Percentiles rank a stretch among this genome's conserved stretches.
phyloP scores from a whole-genome alignment of 64 coral and sea anemone genomes.

The Actinia tenebrosa region DNA sequence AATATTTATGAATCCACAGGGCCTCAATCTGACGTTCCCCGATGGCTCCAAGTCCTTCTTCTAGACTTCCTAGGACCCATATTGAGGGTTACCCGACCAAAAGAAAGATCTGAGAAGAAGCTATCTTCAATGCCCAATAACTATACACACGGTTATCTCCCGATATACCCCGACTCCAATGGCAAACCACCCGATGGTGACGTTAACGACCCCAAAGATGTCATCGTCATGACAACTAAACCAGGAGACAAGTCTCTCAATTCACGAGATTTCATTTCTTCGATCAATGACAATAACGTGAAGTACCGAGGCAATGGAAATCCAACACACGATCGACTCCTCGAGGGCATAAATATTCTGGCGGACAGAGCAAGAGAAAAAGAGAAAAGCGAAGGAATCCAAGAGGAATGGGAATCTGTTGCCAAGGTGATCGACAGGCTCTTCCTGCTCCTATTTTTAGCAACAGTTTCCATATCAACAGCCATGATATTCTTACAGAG shows the following conservation, averaged over 20 bases:
- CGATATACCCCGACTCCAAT: conserved; percentile 68
- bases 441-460: conserved; percentile 85
- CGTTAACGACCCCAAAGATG: conserved; percentile 61
- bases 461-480: conserved; percentile 87
- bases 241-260: conserved; percentile 61
- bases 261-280: conserved; percentile 75
- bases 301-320: conserved; percentile 45
- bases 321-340: conserved; percentile 49
- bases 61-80: conserved; percentile 68
- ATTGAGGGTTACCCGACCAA: conserved; percentile 59
- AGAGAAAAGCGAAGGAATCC: conserved; percentile 74
- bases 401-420: conserved; percentile 90
- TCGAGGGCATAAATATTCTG: conserved; percentile 78
- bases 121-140: background rate
- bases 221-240: conserved; percentile 70
- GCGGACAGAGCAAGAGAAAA: conserved; percentile 72
- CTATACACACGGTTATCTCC: conserved; percentile 42
- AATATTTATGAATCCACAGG: conserved; percentile 84
- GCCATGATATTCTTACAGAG: conserved; percentile 86
- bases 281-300: conserved; percentile 80
- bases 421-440: conserved; percentile 92
- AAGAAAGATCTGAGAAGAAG: conserved; percentile 36
- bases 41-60: conserved; percentile 53
- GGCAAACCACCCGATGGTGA: conserved; percentile 61
- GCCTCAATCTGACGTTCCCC: conserved; percentile 62